These are phyloP conservation scores for Drosophila koepferae DNA, from an alignment of 2,888 invertebrate genomes.

Conservation along the genomic window DNA sequence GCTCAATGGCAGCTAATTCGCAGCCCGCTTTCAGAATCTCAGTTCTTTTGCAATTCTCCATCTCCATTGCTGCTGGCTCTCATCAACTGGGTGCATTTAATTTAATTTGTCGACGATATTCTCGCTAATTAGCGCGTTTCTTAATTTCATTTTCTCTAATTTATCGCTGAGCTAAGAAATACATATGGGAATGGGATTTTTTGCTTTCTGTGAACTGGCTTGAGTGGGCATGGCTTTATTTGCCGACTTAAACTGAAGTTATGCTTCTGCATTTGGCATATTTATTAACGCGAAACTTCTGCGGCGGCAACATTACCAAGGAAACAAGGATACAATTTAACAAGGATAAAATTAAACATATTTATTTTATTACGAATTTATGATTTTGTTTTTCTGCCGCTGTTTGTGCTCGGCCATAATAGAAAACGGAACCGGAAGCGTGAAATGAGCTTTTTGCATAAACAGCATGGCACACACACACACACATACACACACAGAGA, in stretches of 20 bases:
- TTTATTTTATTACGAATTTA: conserved; percentile 80
- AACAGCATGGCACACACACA: conserved; percentile 58
- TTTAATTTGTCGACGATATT: conserved; percentile 67
- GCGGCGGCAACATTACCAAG: conserved; percentile 42
- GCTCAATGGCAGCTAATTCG: background rate
- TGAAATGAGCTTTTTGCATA: conserved; percentile 80
- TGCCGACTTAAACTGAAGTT: conserved; percentile 63
- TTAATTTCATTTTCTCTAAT: conserved; percentile 70
- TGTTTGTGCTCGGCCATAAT: conserved; percentile 51
- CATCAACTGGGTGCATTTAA: conserved; percentile 70
- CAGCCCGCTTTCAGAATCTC: background rate
- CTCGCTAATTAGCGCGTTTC: conserved; percentile 66
- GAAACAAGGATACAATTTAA: conserved; percentile 40
- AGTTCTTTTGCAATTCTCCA: conserved; percentile 6
- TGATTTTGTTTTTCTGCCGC: conserved; percentile 78
- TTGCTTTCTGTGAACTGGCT: background rate
- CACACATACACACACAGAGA: conserved; percentile 21
- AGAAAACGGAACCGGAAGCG: conserved; percentile 79
- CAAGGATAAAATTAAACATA: conserved; percentile 71
- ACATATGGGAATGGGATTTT: conserved; percentile 19
- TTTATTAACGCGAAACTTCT: conserved; percentile 59
- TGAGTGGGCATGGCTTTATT: conserved; percentile 21
- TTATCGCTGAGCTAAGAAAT: conserved; percentile 32
- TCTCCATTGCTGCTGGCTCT: conserved; percentile 23
- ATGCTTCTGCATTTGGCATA: conserved; percentile 64